Evolutionary conservation across 2,797 vertebrate species (phyloP), one percentile per base, ranked within the genome.

Genomic region (Crenuchus spilurus): DNA sequence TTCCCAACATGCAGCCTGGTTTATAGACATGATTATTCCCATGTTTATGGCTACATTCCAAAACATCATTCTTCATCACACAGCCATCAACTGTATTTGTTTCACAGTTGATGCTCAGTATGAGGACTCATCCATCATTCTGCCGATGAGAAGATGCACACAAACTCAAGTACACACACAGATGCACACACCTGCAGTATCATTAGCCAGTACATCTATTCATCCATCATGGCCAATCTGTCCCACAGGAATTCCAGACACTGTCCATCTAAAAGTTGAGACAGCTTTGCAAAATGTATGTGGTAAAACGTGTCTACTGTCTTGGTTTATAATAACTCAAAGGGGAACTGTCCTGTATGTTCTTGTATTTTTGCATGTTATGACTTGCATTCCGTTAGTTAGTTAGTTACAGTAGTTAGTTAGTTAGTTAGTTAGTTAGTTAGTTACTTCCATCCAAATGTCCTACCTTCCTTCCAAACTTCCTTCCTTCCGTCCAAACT

Each of bases 11-110:
- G 26, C 2, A 22, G 44, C 16, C 60, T 60, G n/a, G 31, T 54
- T 77, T 46, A 68, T 55, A 30, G 60, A 20, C n/a, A 48, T 62
- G 39, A 69, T 74, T 70, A 46, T 74, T 78, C 58, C 68, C 49
- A 69, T 57, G 48, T 51, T 67, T 74, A 63, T 30, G 6, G 35
- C n/a, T n/a, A n/a, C n/a, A 63, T 20, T 78, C 41, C 41, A 46
- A 52, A 46, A 35, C 70, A 51, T 70, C 37, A 46, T 54, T 41
- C 42, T 37, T 51, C 62, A 72, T 70, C 61, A 65, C 31, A 20
- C 5, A 54, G n/a, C 44, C 22, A 24, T 64, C 44, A 14, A 72
- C 30, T 66, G 20, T 39, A 74, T 49, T 67, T 30, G 41, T 39
- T 58, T 49, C 24, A 1, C 42, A 68, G 41, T 28, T 44, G 46